Conservation (phyloP, 1,140 invertebrate genomes). For the Platorchestia sp. region DNA sequence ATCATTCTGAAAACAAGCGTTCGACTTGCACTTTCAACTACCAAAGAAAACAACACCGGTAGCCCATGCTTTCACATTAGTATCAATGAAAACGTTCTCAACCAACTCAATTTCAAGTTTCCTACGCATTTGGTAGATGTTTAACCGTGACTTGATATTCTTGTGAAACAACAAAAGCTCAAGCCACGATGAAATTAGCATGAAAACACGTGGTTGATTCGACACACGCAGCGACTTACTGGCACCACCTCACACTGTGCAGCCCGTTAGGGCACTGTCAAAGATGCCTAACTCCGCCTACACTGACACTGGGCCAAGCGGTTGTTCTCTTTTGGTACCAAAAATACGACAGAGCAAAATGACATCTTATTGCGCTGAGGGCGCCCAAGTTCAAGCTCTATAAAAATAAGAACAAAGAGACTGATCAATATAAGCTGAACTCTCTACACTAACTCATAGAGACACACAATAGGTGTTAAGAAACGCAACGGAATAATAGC, state of each 20-base stretch:
- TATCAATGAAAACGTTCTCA: not conserved
- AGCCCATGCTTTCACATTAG: not conserved
- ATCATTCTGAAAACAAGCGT: not conserved
- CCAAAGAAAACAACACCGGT: not conserved
- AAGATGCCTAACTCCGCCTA: not conserved
- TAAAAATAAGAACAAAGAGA: not conserved
- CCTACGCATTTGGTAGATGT: not conserved
- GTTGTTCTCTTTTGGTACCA: constrained; percentile 12
- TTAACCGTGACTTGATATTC: not conserved
- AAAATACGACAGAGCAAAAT: not conserved
- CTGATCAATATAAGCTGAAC: not conserved
- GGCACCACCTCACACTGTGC: not conserved
- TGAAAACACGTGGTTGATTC: not conserved
- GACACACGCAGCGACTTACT: not conserved
- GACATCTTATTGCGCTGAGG: not conserved
- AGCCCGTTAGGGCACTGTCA: not conserved
- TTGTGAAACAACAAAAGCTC: not conserved
- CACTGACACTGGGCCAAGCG: not conserved
- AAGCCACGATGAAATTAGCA: not conserved
- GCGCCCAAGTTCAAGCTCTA: not conserved
- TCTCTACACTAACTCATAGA: not conserved
- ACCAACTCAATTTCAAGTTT: not conserved
- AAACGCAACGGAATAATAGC: not conserved
- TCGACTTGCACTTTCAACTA: not conserved
- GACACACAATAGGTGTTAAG: not conserved